These are phyloP conservation scores for Aphodius sticticus DNA, from an alignment of 2,888 invertebrate genomes.

Conservation along the genomic window DNA sequence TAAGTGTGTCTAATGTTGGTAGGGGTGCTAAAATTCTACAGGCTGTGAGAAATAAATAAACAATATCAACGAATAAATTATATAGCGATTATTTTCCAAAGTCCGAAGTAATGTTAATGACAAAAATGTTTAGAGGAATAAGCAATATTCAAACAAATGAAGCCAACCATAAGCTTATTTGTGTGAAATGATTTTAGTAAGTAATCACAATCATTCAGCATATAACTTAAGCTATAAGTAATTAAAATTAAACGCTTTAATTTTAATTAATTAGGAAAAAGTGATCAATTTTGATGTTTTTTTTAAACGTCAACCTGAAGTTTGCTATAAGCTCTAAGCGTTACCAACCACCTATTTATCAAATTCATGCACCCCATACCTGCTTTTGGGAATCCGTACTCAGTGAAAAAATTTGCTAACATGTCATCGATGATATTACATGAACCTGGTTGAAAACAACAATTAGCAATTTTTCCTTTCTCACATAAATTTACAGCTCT, in stretches of 20 bases:
- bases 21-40: conserved; percentile 19
- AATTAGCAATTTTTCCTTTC: conserved; percentile 33
- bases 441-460: conserved; percentile 44
- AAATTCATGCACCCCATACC: conserved; percentile 49
- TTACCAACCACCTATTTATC: conserved; percentile 36
- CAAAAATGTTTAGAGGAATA: background rate
- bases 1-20: background rate
- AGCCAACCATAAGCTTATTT: background rate
- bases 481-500: conserved; percentile 25
- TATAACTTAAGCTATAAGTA: conserved; percentile 27
- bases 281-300: background rate
- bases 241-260: conserved; percentile 22
- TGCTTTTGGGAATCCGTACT: conserved; percentile 52
- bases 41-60: background rate
- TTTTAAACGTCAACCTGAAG: background rate
- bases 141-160: background rate
- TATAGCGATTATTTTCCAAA: background rate
- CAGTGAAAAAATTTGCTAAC: conserved; percentile 53
- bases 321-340: background rate
- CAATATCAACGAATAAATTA: background rate
- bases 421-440: conserved; percentile 53
- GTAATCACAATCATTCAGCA: conserved; percentile 8
- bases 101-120: background rate
- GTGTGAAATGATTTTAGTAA: background rate
- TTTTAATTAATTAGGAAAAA: conserved; percentile 21